These are phyloP conservation scores for Podarcis cretensis DNA, from an alignment of 2,113 vertebrate species.

Conservation along the genomic window DNA sequence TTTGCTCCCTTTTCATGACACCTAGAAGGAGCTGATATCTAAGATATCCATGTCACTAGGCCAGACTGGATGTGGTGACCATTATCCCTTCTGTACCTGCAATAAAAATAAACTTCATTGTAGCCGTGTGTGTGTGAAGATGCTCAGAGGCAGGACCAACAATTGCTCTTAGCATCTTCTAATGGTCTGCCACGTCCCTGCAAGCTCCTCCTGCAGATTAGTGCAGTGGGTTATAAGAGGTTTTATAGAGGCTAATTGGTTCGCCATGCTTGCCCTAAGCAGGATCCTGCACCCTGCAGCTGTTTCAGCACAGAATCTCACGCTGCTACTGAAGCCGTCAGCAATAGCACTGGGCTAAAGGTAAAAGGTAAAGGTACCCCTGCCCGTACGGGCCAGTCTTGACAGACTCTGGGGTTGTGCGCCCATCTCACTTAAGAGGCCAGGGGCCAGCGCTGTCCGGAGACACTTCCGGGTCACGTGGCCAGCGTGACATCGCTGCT, in stretches of 20 bases:
- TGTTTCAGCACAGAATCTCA: neutral
- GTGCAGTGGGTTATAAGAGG: neutral
- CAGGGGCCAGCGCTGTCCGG: too few relatives aligned
- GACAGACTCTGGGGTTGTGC: too few relatives aligned
- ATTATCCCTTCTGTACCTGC: neutral
- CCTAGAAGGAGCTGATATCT: neutral
- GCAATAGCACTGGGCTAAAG: neutral
- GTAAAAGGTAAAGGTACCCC: too few relatives aligned
- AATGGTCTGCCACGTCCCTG: accelerated
- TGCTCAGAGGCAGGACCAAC: neutral
- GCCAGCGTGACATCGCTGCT: too few relatives aligned
- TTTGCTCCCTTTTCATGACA: neutral
- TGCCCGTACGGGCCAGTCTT: too few relatives aligned
- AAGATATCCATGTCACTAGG: neutral
- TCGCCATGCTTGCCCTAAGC: too few relatives aligned
- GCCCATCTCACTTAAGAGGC: too few relatives aligned
- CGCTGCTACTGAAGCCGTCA: neutral
- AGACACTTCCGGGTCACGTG: too few relatives aligned
- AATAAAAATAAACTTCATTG: neutral
- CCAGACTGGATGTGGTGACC: neutral
- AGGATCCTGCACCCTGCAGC: neutral
- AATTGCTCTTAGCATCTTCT: neutral
- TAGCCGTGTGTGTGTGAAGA: neutral
- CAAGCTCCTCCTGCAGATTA: neutral
- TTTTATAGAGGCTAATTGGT: neutral